A percentile compares a stretch with the other conserved stretches of the same genome.
These are phyloP conservation scores for Magallana nippona DNA, from an alignment of 2,888 invertebrate genomes.

Conservation along the genomic window DNA sequence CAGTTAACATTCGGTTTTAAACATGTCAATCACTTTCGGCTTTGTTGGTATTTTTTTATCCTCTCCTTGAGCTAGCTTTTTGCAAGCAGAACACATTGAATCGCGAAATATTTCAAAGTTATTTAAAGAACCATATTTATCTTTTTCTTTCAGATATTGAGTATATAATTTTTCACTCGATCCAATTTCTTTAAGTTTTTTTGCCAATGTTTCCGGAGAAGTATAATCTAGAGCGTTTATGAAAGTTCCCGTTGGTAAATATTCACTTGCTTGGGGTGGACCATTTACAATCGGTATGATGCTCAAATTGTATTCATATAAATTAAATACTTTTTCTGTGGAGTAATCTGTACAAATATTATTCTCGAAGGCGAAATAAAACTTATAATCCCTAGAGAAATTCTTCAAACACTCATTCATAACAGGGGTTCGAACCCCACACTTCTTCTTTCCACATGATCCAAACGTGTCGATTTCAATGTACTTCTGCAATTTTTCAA, in stretches of 20 bases:
- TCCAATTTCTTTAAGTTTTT: no score
- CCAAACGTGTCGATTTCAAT: background rate
- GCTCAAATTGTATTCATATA: background rate
- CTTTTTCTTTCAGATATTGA: background rate
- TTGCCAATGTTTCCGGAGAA: no score
- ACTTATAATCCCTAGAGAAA: background rate
- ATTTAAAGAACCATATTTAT: background rate
- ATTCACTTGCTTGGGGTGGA: background rate
- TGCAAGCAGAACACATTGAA: background rate
- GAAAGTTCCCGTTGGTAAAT: background rate
- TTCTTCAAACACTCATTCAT: conserved; percentile 3
- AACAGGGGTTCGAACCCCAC: background rate
- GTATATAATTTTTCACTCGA: background rate
- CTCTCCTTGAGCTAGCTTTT: background rate
- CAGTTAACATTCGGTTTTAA: no score
- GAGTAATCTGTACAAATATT: background rate
- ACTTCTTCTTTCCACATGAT: background rate
- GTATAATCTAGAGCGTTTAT: background rate
- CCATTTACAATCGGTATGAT: background rate
- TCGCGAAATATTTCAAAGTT: background rate
- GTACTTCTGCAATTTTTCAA: background rate
- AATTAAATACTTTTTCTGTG: background rate
- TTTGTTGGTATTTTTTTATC: background rate
- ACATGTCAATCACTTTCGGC: no score
- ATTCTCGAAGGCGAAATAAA: background rate